These are phyloP conservation scores for Poecile montanus DNA, from an alignment of 2,797 vertebrate species.

Conservation along the genomic window DNA sequence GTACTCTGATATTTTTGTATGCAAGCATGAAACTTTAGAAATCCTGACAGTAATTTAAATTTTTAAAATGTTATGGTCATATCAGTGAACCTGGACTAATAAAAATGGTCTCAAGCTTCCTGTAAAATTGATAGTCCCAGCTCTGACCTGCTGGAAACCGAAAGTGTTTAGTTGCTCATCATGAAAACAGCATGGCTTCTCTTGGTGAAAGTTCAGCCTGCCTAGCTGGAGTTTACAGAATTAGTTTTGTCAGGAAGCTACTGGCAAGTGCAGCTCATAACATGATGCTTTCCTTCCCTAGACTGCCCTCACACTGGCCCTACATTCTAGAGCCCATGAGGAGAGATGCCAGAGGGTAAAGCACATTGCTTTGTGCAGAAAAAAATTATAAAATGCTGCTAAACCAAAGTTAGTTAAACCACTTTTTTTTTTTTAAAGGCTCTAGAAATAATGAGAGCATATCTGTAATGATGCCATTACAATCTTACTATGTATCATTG, in stretches of 20 bases:
- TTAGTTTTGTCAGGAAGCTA: not conserved
- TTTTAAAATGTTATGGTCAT: not conserved
- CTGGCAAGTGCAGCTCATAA: rapidly evolving
- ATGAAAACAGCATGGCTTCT: not conserved
- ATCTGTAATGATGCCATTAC: not conserved
- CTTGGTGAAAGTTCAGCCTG: not conserved
- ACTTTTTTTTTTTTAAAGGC: not conserved
- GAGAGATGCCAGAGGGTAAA: not conserved
- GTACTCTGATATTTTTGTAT: not conserved
- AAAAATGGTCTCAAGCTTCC: not conserved
- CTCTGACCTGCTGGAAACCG: not conserved
- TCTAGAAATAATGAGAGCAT: not conserved
- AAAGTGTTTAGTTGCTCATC: not conserved
- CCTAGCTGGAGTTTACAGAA: not conserved
- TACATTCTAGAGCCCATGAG: not conserved
- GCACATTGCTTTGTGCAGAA: not conserved
- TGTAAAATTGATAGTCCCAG: not conserved
- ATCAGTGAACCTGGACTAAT: not conserved
- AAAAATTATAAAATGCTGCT: not conserved
- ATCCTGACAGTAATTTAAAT: not conserved
- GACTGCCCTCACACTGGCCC: not conserved
- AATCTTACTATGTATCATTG: not conserved
- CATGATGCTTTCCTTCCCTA: not conserved
- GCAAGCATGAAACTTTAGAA: not conserved
- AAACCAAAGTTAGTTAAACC: not conserved